A percentile compares a stretch with the other conserved stretches of the same genome.
phyloP scores from a whole-genome alignment of 2,113 vertebrate species.

The Dicentrarchus labrax region DNA sequence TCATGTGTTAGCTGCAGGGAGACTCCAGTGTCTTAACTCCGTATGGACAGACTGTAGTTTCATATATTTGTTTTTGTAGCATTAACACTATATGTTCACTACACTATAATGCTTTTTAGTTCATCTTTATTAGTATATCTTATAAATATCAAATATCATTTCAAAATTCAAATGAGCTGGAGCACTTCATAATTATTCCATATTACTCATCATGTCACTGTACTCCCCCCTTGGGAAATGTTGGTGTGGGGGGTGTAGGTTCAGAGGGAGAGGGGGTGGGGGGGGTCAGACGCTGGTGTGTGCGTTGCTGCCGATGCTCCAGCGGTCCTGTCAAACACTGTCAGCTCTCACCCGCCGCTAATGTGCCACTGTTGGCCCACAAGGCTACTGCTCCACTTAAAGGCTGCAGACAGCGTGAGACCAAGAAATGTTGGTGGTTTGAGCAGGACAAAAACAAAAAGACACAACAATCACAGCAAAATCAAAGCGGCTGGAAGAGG shows the following conservation, averaged over 20 bases:
- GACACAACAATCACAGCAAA: slow-evolving; percentile 17
- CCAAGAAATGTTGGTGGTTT: neutral
- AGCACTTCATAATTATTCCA: slow-evolving; percentile 34
- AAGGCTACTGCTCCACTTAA: slow-evolving; percentile 44
- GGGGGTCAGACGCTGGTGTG: neutral
- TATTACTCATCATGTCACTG: slow-evolving; percentile 39
- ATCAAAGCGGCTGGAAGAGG: neutral
- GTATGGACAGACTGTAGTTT: neutral
- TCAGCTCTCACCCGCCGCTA: slow-evolving; percentile 34
- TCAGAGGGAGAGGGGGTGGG: neutral
- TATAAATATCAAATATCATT: neutral
- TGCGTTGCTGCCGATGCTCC: slow-evolving; percentile 48
- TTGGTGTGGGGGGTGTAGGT: neutral
- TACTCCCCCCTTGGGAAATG: neutral
- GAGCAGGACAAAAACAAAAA: neutral
- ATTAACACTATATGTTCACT: neutral
- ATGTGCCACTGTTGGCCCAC: slow-evolving; percentile 51
- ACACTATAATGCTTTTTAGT: too few relatives aligned
- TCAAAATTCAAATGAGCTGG: slow-evolving; percentile 12
- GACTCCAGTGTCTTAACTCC: neutral
- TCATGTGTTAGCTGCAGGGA: slow-evolving; percentile 4
- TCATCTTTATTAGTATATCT: neutral
- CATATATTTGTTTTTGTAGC: neutral
- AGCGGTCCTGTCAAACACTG: slow-evolving; percentile 68
- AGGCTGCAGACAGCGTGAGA: slow-evolving; percentile 17